Percentiles rank a stretch among this genome's conserved stretches.
Evolutionary conservation across 2,113 vertebrate species (phyloP).

Genomic region (Microcebus murinus): DNA sequence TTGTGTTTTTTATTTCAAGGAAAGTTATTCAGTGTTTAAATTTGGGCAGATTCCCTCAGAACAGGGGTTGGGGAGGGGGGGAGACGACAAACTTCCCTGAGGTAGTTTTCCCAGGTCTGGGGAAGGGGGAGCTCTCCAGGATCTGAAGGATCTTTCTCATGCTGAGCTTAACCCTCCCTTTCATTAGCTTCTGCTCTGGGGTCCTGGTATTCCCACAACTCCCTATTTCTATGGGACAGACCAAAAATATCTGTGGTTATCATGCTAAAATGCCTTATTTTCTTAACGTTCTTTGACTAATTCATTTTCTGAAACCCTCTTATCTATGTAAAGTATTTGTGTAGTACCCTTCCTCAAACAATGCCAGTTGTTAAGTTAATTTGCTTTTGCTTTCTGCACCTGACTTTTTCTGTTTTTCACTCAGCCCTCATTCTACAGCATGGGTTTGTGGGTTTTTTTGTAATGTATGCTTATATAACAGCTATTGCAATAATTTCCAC

Average conservation of each 20-base stretch:
- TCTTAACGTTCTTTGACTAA: neutral
- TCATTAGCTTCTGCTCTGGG: neutral
- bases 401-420: neutral
- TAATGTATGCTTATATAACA: neutral
- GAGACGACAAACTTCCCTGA: no score
- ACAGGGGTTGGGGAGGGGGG: no score
- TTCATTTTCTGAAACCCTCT: conserved; percentile 16
- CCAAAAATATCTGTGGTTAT: neutral
- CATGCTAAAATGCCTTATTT: neutral
- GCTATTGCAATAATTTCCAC: neutral
- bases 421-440: neutral
- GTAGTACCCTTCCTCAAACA: neutral
- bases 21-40: no score
- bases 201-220: neutral
- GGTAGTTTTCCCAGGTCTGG: neutral
- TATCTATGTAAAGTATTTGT: neutral
- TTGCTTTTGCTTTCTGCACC: conserved; percentile 2
- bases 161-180: neutral
- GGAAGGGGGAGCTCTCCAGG: neutral
- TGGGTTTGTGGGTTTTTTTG: neutral
- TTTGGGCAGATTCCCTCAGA: no score
- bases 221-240: neutral
- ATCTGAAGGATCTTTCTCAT: neutral
- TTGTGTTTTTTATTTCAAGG: no score
- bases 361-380: neutral